Evolutionary conservation across 2,888 invertebrate genomes (phyloP).

Genomic region (Papilio protenor): DNA sequence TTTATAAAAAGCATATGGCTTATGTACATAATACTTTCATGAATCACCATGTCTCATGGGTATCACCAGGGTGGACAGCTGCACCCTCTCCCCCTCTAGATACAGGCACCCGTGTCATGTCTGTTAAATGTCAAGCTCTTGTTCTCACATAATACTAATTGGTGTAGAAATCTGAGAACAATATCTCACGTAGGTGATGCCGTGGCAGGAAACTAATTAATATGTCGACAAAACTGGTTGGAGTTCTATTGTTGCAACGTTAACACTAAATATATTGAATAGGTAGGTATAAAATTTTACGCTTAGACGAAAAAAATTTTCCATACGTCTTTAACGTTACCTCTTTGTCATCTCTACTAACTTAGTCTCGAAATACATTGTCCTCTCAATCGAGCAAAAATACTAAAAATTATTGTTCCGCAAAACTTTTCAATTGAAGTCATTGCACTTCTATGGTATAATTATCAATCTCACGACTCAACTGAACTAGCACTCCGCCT

Average conservation of each 20-base stretch:
- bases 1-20: too few relatives aligned
- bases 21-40: too few relatives aligned
- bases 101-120: background rate
- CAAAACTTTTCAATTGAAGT: background rate
- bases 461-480: constrained; percentile 44
- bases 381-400: background rate
- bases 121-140: background rate
- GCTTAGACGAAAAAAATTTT: background rate
- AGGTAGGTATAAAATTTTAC: background rate
- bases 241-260: constrained; percentile 28
- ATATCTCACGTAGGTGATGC: constrained; percentile 20
- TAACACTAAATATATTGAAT: background rate
- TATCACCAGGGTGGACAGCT: too few relatives aligned
- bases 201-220: constrained; percentile 36
- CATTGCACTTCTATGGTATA: constrained; percentile 27
- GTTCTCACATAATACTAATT: background rate
- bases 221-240: constrained; percentile 17
- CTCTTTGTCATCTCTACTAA: too few relatives aligned
- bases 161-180: constrained; percentile 3
- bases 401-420: background rate
- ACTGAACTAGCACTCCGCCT: constrained; percentile 54
- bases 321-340: background rate
- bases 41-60: too few relatives aligned
- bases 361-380: too few relatives aligned
- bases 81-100: too few relatives aligned